Base-by-base conservation (phyloP, 2,888 invertebrate species). In the Hylaea fasciaria region DNA sequence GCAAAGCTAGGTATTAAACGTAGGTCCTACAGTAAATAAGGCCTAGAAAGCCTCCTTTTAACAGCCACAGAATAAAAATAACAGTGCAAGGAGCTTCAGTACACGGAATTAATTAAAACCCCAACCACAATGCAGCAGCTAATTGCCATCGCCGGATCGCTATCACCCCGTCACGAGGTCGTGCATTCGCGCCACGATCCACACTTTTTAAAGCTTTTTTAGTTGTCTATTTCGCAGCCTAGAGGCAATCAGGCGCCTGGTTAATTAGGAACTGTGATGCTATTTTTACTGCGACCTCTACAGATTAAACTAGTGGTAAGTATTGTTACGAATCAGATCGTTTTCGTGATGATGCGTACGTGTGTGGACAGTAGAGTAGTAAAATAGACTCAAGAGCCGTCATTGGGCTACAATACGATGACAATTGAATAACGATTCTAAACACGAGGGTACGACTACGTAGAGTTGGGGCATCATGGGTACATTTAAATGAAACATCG, bases 341-440 rank as follows among this genome's bases (percentile, higher is more conserved):
- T 35, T 50, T 13, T 57, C 41, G 17, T 44, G 14, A 48, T 7
- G 32, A 7, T 32, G 1, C 32, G 1, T 32, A 9, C 1, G 5
- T 9, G n/a, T n/a, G n/a, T n/a, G n/a, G 9, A 32, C 32, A 32
- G 9, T 64, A 57, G 59, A 64, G 13, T n/a, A 51, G 45, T 62
- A 57, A 71, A 78, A 69, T 74, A 77, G 72, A 74, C 77, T 78
- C 22, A 83, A 85, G 77, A 80, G 76, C 79, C 76, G 77, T 73
- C 84, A 87, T 86, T 84, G 83, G 74, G 69, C 80, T 64, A 87
- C 85, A 84, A 86, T 84, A 81, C 80, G 74, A 79, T 73, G 66
- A 80, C 88, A 90, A 91, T 91, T 91, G 90, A 89, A 89, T 91
- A 91, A 91, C 87, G 81, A 90, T 89, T 86, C 82, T 85, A 87